Percentiles rank a stretch among this genome's conserved stretches.
These are phyloP conservation scores for Psilanteris sp. DNA, from an alignment of 1,140 invertebrate genomes.

Conservation along the genomic window DNA sequence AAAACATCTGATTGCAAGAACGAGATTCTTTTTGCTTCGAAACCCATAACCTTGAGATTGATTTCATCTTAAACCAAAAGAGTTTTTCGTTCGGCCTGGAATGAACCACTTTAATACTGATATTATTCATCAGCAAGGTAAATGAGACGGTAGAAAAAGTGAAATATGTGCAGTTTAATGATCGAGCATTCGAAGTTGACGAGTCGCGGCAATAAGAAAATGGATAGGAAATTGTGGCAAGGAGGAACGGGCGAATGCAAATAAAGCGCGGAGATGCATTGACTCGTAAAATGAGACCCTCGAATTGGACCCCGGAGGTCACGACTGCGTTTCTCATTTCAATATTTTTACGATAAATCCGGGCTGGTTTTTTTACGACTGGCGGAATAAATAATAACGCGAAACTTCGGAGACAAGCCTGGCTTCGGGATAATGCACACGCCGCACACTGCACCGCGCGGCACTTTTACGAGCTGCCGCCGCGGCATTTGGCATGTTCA, in stretches of 20 bases:
- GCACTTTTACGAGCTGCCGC: slow-evolving; percentile 56
- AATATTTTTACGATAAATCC: slow-evolving; percentile 63
- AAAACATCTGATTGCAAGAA: slow-evolving; percentile 6
- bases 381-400: slow-evolving; percentile 63
- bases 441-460: slow-evolving; percentile 31
- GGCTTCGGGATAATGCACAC: slow-evolving; percentile 32
- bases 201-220: slow-evolving; percentile 24
- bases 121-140: slow-evolving; percentile 40
- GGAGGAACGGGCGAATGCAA: slow-evolving; percentile 14
- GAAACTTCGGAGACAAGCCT: slow-evolving; percentile 43
- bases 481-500: slow-evolving; percentile 56
- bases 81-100: slow-evolving; percentile 4
- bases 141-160: slow-evolving; percentile 37
- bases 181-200: slow-evolving; percentile 18
- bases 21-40: background rate
- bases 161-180: slow-evolving; percentile 45
- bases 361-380: slow-evolving; percentile 60
- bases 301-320: slow-evolving; percentile 48
- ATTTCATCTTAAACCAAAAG: background rate
- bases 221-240: slow-evolving; percentile 21
- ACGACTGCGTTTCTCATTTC: slow-evolving; percentile 54
- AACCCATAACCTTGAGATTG: slow-evolving; percentile 14
- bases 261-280: slow-evolving; percentile 37
- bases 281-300: slow-evolving; percentile 47
- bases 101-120: slow-evolving; percentile 11